Conservation (phyloP, 2,888 invertebrate genomes). For the Torymus auratus region DNA sequence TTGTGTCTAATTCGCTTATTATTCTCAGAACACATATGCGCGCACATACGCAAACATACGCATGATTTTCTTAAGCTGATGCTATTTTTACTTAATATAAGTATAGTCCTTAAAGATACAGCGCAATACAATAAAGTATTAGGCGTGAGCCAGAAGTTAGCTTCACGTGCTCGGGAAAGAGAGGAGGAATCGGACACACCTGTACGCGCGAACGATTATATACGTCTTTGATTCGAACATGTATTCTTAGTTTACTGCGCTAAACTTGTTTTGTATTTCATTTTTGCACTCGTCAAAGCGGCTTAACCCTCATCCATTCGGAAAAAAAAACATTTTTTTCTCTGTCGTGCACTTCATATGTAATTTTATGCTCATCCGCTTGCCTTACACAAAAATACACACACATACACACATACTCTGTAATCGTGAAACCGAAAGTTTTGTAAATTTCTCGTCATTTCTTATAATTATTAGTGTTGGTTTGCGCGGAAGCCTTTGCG, state of each 20-base stretch:
- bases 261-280: neutral
- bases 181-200: too few species aligned
- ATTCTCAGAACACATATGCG: too few species aligned
- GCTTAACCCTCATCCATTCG: neutral
- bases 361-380: neutral
- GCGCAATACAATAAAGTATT: slow-evolving; percentile 41
- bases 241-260: too few species aligned
- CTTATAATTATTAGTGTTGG: neutral
- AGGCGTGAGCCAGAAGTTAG: neutral
- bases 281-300: neutral
- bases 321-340: too few species aligned
- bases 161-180: too few species aligned
- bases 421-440: slow-evolving; percentile 15
- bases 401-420: neutral
- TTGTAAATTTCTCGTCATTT: slow-evolving; percentile 35
- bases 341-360: neutral
- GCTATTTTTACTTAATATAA: slow-evolving; percentile 40
- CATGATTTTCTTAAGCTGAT: neutral
- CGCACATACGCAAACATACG: too few species aligned
- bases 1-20: too few species aligned
- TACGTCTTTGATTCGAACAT: neutral
- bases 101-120: slow-evolving; percentile 27
- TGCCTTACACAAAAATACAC: neutral
- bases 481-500: too few species aligned
- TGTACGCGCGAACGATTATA: too few species aligned